phyloP scores from a whole-genome alignment of 2,888 invertebrate species.

The Phasia obesa region DNA sequence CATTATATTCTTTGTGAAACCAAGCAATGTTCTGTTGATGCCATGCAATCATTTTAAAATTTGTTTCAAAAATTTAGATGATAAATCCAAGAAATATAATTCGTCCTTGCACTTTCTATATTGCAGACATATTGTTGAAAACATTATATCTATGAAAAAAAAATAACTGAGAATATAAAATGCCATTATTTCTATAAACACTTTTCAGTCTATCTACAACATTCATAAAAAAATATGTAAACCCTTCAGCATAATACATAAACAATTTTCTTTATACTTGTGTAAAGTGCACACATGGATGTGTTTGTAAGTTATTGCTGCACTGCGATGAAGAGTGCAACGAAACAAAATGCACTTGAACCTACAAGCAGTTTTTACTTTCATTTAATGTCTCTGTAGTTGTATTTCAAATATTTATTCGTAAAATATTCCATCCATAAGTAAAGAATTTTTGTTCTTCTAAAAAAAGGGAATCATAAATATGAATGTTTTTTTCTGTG shows the following conservation, averaged over 20 bases:
- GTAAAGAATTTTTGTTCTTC: conserved; percentile 25
- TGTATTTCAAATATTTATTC: conserved; percentile 39
- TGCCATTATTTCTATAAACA: too few relatives aligned
- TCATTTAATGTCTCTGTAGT: conserved; percentile 43
- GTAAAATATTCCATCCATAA: conserved; percentile 25
- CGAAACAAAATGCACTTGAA: conserved; percentile 71
- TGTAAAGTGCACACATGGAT: neutral
- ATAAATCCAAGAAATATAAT: too few relatives aligned
- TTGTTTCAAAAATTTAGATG: too few relatives aligned
- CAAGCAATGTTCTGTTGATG: too few relatives aligned
- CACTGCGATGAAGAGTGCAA: conserved; percentile 19
- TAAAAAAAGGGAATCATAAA: conserved; percentile 44
- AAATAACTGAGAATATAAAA: too few relatives aligned
- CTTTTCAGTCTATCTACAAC: neutral
- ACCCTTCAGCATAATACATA: conserved; percentile 18
- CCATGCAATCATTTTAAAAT: too few relatives aligned
- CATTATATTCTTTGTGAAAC: too few relatives aligned
- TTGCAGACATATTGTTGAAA: too few relatives aligned
- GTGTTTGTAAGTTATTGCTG: conserved; percentile 13
- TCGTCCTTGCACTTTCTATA: too few relatives aligned
- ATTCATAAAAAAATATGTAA: neutral
- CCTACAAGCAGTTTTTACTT: conserved; percentile 53
- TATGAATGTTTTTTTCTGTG: conserved; percentile 48
- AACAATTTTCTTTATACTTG: conserved; percentile 2
- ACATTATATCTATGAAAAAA: too few relatives aligned